Conservation (phyloP, 2,113 vertebrate genomes). For the Ceyx cyanopectus region DNA sequence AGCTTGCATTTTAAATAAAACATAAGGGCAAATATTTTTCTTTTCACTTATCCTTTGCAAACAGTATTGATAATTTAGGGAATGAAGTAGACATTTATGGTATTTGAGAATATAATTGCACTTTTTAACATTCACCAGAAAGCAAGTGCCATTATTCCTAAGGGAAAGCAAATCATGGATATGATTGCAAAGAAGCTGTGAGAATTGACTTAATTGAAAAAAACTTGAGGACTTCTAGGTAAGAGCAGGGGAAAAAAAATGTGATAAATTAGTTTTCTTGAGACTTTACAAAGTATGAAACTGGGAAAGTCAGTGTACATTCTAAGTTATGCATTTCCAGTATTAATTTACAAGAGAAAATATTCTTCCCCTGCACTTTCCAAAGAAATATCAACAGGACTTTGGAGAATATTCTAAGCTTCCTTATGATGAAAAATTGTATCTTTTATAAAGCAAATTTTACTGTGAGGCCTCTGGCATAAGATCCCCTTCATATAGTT, state of each 20-base stretch:
- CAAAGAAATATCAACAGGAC: background rate
- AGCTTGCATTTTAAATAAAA: constrained; percentile 30
- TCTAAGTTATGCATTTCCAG: background rate
- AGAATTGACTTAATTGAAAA: constrained; percentile 6
- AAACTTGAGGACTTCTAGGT: background rate
- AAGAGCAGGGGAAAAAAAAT: background rate
- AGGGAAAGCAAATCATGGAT: background rate
- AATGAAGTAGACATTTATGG: constrained; percentile 39
- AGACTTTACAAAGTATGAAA: background rate
- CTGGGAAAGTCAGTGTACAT: background rate
- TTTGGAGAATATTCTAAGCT: background rate
- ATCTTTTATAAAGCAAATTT: background rate
- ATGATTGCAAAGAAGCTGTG: constrained; percentile 16
- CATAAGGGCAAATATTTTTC: constrained; percentile 42
- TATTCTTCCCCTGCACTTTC: background rate
- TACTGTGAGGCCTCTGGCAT: background rate
- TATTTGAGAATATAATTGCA: constrained; percentile 55
- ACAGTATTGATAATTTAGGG: constrained; percentile 36
- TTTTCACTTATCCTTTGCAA: constrained; percentile 49
- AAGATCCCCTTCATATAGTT: background rate
- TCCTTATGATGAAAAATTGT: background rate
- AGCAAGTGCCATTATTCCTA: constrained; percentile 44
- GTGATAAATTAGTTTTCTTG: background rate
- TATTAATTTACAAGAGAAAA: background rate
- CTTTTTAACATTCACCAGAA: constrained; percentile 39